Evolutionary conservation across 2,797 vertebrate species (phyloP), one percentile per base, ranked within the genome.

Genomic region (Microctenopoma lineatum): DNA sequence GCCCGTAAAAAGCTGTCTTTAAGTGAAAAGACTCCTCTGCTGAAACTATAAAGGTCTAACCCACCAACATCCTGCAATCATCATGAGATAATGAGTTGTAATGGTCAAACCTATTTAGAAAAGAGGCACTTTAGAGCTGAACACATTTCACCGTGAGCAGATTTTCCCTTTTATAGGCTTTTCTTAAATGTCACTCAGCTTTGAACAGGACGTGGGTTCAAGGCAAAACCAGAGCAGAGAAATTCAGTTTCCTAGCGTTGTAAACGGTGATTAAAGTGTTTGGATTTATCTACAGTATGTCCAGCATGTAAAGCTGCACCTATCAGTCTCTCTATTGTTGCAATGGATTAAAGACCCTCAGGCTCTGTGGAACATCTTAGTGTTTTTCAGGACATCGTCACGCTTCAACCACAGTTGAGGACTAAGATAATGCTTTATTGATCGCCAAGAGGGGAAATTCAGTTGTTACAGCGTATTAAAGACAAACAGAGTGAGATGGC

Each of bases 71-170:
- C 63, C 59, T 60, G 61, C 46, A 57, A 77, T 85, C 41, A 73
- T 66, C 70, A 56, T 26, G 36, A 55, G 48, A 73, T 83, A 87
- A 91, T 89, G 77, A 81, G 61, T 53, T 66, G 41, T 77, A 75
- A 79, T 74, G 57, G 62, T 45, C 63, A 70, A 78, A 77, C 70
- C 41, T 15, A 58, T 77, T 77, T 18, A 10, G 38, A 48, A 66
- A 68, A 80, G 66, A 73, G 50, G 60, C 82, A 67, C 72, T 87
- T 84, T 52, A 51, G 54, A 66, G 41, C 29, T 79, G 74, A 80
- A 79, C 41, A 72, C 59, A 60, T 73, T 78, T 70, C 54, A 75
- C 39, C 59, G 36, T 61, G 11, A 68, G 70, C 48, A 55, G 44
- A 56, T 60, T 13, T 29, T 10, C 15, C 14, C 27, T 63, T 77